These are phyloP conservation scores for Arctia plantaginis DNA, from an alignment of 2,888 invertebrate species.

Conservation along the genomic window DNA sequence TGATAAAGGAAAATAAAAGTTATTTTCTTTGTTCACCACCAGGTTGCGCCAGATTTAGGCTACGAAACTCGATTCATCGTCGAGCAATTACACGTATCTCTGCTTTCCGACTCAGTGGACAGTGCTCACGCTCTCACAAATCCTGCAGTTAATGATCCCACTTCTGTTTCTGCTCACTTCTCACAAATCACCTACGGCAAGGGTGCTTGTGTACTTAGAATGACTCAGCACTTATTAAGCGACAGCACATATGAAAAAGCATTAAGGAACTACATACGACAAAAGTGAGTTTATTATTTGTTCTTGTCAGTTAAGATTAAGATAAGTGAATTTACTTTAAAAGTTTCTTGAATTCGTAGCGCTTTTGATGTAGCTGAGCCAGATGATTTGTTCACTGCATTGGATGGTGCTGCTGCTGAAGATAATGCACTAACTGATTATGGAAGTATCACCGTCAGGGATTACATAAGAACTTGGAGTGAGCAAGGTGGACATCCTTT, in stretches of 20 bases:
- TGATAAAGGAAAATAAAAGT: background rate
- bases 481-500: constrained; percentile 88
- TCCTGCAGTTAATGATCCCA: constrained; percentile 65
- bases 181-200: constrained; percentile 90
- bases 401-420: constrained; percentile 72
- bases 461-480: constrained; percentile 88
- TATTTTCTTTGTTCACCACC: background rate
- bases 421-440: constrained; percentile 67
- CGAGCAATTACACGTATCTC: constrained; percentile 13
- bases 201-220: constrained; percentile 88
- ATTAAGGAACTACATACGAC: background rate
- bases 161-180: constrained; percentile 87
- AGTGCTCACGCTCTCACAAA: constrained; percentile 18
- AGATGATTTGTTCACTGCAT: constrained; percentile 78
- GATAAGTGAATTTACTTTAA: background rate
- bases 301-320: background rate
- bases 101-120: constrained; percentile 8
- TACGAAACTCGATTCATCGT: constrained; percentile 18
- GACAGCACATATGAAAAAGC: constrained; percentile 16
- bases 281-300: background rate
- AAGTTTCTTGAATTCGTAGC: constrained; percentile 50
- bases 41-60: constrained; percentile 9
- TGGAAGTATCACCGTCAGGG: constrained; percentile 66
- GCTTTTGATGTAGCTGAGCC: constrained; percentile 80
- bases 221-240: constrained; percentile 89